Percentiles rank a stretch among this genome's conserved stretches.
phyloP scores from a whole-genome alignment of 1,140 invertebrate genomes.

The Portunus trituberculatus region DNA sequence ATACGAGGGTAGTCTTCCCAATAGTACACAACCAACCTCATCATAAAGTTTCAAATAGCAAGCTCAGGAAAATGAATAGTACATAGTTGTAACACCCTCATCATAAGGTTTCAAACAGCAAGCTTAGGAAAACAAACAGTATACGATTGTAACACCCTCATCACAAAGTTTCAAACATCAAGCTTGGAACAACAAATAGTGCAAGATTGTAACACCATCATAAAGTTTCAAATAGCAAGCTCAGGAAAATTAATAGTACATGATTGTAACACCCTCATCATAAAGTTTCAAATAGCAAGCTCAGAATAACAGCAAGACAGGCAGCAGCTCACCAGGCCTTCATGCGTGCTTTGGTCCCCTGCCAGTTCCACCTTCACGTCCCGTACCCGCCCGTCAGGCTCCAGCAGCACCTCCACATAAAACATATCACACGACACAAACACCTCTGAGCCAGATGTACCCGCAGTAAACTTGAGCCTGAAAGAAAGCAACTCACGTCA shows the following conservation, averaged over 20 bases:
- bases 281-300: neutral
- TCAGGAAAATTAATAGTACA: too few species aligned
- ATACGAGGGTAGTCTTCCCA: too few species aligned
- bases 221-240: too few species aligned
- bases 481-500: neutral
- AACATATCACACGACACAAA: constrained; percentile 99
- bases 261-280: neutral
- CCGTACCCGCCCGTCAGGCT: constrained; percentile 89
- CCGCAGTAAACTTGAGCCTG: constrained; percentile 89
- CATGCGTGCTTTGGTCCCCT: constrained; percentile 84
- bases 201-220: neutral
- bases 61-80: too few species aligned
- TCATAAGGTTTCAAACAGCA: neutral
- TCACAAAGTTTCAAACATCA: too few species aligned
- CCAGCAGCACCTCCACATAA: constrained; percentile 94
- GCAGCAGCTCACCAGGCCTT: constrained; percentile 82
- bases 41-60: too few species aligned
- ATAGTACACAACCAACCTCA: too few species aligned
- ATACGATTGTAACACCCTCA: too few species aligned
- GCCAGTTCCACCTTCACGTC: constrained; percentile 97
- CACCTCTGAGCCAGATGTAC: constrained; percentile 86
- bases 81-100: neutral
- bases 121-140: neutral
- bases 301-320: neutral
- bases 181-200: too few species aligned